Evolutionary conservation across 2,888 invertebrate genomes (phyloP), one percentile per base, ranked within the genome.

Genomic region (Amphipyra berbera): DNA sequence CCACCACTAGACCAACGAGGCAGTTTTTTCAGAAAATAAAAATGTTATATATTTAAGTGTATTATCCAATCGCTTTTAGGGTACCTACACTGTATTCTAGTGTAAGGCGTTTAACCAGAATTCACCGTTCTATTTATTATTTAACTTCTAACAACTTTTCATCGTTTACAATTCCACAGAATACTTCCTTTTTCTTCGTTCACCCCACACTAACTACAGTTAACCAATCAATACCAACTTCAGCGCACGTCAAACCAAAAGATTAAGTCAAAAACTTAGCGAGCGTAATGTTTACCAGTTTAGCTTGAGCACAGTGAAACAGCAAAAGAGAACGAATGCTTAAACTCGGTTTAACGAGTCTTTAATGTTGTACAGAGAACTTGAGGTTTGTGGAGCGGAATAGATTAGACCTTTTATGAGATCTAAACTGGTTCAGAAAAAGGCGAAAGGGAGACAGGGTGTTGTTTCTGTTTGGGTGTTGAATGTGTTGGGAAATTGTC

Each of bases 321-420:
- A 67, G 76, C 68, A 75, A 78, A 79, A 78, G 73, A 78, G 75
- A 79, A 75, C 80, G 80, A 77, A 78, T 68, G 78, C 72, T 81
- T 79, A 77, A 84, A 82, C 83, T 76, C 66, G 69, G 68, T 77
- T 79, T 84, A 84, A 84, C 84, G 84, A 84, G 83, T 82, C 76
- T 84, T 84, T 84, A 84, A 84, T 84, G 84, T 84, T 80, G 82
- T 82, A 71, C 72, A 49, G 66, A 37, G 55, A 65, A 70, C 48
- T 63, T 65, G 60, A 60, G 66, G 72, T 78, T 70, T 74, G 70
- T 80, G 72, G 61, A 62, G 76, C 68, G 76, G 81, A 80, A 81
- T 76, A 81, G 79, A 80, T 80, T 78, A 73, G 61, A 71, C 68
- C 67, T 63, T 69, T 74, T 78, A 80, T 68, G 72, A 76, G 69